Percentiles rank a stretch among this genome's conserved stretches.
Conservation (phyloP, 2,113 vertebrate species). For the Poicephalus meyeri region DNA sequence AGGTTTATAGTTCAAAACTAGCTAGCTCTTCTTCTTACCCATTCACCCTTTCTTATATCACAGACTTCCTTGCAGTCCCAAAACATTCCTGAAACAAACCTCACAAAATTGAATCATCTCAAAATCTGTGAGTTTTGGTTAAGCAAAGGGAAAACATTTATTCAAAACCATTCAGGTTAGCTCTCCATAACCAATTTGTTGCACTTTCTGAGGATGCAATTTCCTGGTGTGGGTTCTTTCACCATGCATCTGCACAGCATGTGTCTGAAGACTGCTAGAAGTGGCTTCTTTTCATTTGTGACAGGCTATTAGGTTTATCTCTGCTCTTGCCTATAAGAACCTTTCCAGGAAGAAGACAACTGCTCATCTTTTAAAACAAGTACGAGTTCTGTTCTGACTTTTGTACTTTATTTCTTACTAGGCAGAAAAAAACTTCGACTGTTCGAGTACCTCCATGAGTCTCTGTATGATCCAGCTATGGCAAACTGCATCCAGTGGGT, state of each 20-base stretch:
- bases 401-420: constrained; percentile 44
- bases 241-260: background rate
- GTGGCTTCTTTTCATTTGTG: background rate
- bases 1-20: background rate
- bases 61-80: background rate
- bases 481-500: constrained; percentile 95
- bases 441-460: constrained; percentile 92
- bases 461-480: constrained; percentile 88
- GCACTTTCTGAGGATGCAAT: background rate
- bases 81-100: background rate
- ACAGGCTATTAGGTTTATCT: background rate
- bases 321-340: background rate
- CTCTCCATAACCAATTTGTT: background rate
- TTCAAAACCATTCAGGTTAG: background rate
- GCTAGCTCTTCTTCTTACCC: background rate
- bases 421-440: constrained; percentile 92
- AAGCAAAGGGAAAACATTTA: background rate
- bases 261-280: background rate
- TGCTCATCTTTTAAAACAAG: background rate
- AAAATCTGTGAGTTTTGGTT: background rate
- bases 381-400: background rate
- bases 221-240: background rate
- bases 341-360: background rate
- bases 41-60: background rate
- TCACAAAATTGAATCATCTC: background rate